Evolutionary conservation across 2,888 invertebrate genomes (phyloP), one percentile per base, ranked within the genome.

Genomic region (Cerceris ruficornis): DNA sequence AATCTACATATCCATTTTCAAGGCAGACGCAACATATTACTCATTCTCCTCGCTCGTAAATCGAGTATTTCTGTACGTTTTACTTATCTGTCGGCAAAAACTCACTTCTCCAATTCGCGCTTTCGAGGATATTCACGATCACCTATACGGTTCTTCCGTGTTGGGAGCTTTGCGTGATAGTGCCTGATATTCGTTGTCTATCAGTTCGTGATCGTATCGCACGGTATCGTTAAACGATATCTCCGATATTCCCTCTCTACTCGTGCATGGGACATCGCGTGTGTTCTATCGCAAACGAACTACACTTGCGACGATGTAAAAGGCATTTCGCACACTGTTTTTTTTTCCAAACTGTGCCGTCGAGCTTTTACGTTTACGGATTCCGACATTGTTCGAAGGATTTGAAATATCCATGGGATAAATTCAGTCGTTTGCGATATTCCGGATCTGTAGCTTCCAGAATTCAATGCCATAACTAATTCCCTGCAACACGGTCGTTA

Each of bases 221-320:
- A 65, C 67, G 68, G 68, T 81, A 83, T 83, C 81, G 77, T 75
- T 75, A 77, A 81, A 75, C 83, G 80, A 83, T 83, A 84, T 75
- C 80, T 69, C 66, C 64, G 68, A 83, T 83, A 59, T 41, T 8
- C n/a, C 61, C 6, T 46, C 9, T 17, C 11, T 28, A 6, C 9
- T 7, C 55, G 39, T 4, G 46, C 49, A 50, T 15, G 58, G 42
- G 14, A 7, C 15, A 11, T 57, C 14, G 17, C 41, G 49, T 41
- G 58, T 59, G 17, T 60, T 43, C 62, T 42, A 8, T 14, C 28
- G 64, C 64, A 41, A 57, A 8, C 7, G 54, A 15, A 57, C 46
- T n/a, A 4, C 59, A 62, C 46, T 28, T n/a, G 39, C 13, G 39
- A 28, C 65, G 17, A 49, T 66, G 17, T 49, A 11, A 39, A 64